Percentiles rank a stretch among this genome's conserved stretches.
Evolutionary conservation across 2,113 vertebrate genomes (phyloP).

Genomic region (Prochilodus magdalenae): DNA sequence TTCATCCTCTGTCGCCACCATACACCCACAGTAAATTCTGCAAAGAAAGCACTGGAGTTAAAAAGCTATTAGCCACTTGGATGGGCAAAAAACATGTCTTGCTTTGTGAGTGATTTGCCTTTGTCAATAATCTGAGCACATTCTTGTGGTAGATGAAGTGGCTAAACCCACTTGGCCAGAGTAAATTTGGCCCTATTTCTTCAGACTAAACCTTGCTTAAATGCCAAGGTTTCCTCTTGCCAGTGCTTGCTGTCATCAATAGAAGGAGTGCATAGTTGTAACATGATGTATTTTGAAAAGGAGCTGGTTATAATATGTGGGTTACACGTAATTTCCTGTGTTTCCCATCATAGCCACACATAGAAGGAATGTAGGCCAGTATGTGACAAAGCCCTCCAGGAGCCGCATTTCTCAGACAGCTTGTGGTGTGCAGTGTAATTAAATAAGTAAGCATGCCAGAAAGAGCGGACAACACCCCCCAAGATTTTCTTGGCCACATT

Average conservation of each 20-base stretch:
- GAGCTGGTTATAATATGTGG: neutral
- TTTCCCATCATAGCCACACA: neutral
- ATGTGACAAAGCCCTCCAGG: neutral
- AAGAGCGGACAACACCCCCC: conserved; percentile 48
- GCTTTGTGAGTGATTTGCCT: conserved; percentile 40
- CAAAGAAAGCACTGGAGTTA: conserved; percentile 51
- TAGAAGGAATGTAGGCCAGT: neutral
- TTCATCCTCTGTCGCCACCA: conserved; percentile 50
- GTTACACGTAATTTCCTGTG: neutral
- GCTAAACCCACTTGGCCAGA: conserved; percentile 54
- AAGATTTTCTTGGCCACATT: conserved; percentile 49
- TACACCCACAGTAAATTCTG: conserved; percentile 58
- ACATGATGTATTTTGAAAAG: conserved; percentile 13
- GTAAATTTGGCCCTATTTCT: conserved; percentile 24
- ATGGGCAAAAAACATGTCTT: conserved; percentile 55
- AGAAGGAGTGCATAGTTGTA: too few species aligned
- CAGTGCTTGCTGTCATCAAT: neutral
- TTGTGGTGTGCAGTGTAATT: conserved; percentile 66
- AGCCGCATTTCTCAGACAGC: neutral
- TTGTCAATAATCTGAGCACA: conserved; percentile 64
- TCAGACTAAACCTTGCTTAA: neutral
- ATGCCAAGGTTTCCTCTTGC: neutral
- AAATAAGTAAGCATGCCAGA: conserved; percentile 59
- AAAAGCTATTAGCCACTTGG: conserved; percentile 66
- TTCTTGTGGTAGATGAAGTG: conserved; percentile 60